These are phyloP conservation scores for Zoroaster sp. DNA, from an alignment of 53 echinoderm and acorn worm species.

Conservation along the genomic window DNA sequence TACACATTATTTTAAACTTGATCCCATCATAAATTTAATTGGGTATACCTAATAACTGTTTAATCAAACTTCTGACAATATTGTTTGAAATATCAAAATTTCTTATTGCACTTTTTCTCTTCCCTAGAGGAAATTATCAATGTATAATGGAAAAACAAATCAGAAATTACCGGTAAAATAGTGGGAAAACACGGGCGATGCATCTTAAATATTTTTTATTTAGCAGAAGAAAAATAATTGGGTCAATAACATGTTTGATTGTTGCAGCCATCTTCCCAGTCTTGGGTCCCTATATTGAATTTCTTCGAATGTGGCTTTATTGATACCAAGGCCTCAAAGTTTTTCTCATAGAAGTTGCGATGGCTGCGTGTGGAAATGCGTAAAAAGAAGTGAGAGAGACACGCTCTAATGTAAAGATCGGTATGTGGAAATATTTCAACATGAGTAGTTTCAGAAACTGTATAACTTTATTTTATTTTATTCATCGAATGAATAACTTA, in stretches of 20 bases:
- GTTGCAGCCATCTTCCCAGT: slow-evolving; percentile 31
- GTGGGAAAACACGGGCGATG: not conserved
- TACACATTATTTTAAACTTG: too few species aligned
- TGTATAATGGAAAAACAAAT: too few species aligned
- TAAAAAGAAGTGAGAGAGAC: not conserved
- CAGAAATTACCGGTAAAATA: too few species aligned
- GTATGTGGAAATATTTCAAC: too few species aligned
- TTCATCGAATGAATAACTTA: too few species aligned
- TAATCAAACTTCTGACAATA: too few species aligned
- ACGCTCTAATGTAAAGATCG: slow-evolving; percentile 5
- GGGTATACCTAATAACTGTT: too few species aligned
- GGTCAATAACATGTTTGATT: not conserved
- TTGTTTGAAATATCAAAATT: too few species aligned
- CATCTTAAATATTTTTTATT: not conserved
- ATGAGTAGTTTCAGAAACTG: not conserved
- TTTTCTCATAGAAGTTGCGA: slow-evolving; percentile 49
- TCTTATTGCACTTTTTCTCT: too few species aligned
- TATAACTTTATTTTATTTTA: not conserved
- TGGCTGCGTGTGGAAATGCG: slow-evolving; percentile 19
- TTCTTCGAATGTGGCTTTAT: slow-evolving; percentile 41
- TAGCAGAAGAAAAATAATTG: not conserved
- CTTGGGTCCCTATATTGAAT: not conserved
- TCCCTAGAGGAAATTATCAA: too few species aligned
- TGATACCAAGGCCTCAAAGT: slow-evolving; percentile 10
- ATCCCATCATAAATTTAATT: too few species aligned